These are phyloP conservation scores for Artemia sinica DNA, from an alignment of 2,888 invertebrate species.

Conservation along the genomic window DNA sequence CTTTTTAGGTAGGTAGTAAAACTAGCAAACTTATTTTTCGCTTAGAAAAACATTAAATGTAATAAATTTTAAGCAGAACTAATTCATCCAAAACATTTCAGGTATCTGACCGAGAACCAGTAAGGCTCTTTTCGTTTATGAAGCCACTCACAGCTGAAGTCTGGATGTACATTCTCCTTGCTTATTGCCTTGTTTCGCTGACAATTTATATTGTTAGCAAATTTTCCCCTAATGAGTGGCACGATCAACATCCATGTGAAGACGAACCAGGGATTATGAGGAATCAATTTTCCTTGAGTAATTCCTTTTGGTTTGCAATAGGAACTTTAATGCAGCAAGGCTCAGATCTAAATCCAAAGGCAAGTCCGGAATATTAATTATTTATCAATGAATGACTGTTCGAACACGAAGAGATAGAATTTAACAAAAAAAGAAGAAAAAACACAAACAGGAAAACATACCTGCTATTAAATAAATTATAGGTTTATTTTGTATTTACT, in stretches of 20 bases:
- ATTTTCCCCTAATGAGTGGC: constrained; percentile 50
- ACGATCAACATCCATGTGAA: constrained; percentile 31
- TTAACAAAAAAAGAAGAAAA: too few species aligned
- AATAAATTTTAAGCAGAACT: too few species aligned
- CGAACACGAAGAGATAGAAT: too few species aligned
- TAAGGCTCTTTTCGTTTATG: constrained; percentile 64
- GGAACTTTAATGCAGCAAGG: constrained; percentile 43
- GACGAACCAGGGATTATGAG: constrained; percentile 29
- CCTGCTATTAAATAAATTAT: too few species aligned
- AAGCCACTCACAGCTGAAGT: constrained; percentile 68
- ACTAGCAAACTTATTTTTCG: too few species aligned
- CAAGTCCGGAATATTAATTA: background rate
- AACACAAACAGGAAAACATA: too few species aligned
- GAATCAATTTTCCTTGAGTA: constrained; percentile 39
- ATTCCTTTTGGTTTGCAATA: constrained; percentile 41
- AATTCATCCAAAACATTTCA: constrained; percentile 4
- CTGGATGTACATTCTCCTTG: constrained; percentile 64
- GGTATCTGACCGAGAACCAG: constrained; percentile 46
- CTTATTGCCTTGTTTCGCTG: constrained; percentile 57
- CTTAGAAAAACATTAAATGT: too few species aligned
- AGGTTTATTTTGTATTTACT: too few species aligned
- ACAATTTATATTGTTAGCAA: constrained; percentile 62
- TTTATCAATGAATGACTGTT: too few species aligned
- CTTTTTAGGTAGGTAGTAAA: too few species aligned
- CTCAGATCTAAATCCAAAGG: constrained; percentile 34